These are phyloP conservation scores for Lymantria monacha DNA, from an alignment of 2,888 invertebrate species.

Conservation along the genomic window DNA sequence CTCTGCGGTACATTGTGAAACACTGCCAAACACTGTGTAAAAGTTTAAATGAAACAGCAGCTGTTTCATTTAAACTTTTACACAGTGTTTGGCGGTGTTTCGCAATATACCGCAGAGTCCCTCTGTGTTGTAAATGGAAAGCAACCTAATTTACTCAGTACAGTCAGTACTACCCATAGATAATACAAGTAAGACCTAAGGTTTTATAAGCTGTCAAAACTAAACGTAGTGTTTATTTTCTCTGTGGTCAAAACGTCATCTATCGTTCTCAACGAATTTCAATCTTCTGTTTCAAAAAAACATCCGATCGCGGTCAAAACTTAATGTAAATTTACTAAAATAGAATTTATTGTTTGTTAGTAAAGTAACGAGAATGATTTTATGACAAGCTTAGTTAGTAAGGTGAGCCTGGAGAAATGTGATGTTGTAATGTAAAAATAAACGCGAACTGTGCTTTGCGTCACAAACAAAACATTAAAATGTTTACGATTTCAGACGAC, in stretches of 20 bases:
- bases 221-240: too few species aligned
- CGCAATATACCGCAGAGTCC: too few species aligned
- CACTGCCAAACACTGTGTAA: too few species aligned
- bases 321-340: conserved; percentile 45
- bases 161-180: too few species aligned
- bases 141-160: too few species aligned
- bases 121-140: too few species aligned
- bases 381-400: conserved; percentile 53
- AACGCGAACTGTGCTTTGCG: conserved; percentile 58
- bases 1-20: too few species aligned
- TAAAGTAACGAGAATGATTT: conserved; percentile 53
- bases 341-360: conserved; percentile 19
- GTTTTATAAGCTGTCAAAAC: conserved; percentile 18
- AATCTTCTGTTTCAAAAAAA: conserved; percentile 52
- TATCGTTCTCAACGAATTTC: conserved; percentile 52
- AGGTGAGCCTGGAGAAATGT: conserved; percentile 42
- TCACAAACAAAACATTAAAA: conserved; percentile 71
- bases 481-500: conserved; percentile 66
- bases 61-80: too few species aligned
- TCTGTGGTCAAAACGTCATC: conserved; percentile 60
- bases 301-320: conserved; percentile 40
- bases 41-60: too few species aligned
- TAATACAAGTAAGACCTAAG: too few species aligned
- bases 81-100: too few species aligned
- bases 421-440: conserved; percentile 56